Evolutionary conservation across 2,888 invertebrate genomes (phyloP), one percentile per base, ranked within the genome.

Genomic region (Plebejus melissa): DNA sequence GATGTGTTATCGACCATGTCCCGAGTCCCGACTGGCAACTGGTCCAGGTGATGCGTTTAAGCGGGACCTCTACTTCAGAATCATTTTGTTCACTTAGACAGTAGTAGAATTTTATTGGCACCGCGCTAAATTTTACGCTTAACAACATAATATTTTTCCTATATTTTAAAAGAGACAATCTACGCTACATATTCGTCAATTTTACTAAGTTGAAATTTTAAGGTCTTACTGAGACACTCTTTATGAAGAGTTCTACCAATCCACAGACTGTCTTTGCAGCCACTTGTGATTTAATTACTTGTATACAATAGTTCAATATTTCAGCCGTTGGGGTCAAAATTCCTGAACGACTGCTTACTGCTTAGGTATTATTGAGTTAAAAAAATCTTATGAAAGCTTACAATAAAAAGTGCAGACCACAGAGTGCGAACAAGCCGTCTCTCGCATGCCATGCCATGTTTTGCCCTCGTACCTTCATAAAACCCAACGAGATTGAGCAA

Each of bases 401-500:
- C 3, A 22, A 22, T 60, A 11, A 60, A 58, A 2, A 22, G 58
- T 57, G 57, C 57, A n/a, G 22, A 58, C 22, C 58, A 58, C 41
- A 85, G 84, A 86, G 83, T 85, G 82, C 85, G 84, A 86, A 89
- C 89, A 90, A 85, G 88, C 80, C 88, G 91, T 90, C 85, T 88
- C 89, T 90, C 90, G 91, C 90, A 91, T 91, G 89, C 88, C 22
- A 22, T 22, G 87, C 90, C 90, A 89, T 93, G 91, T 92, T 91
- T 92, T 90, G 92, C 92, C 87, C 88, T 88, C 87, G 90, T 91
- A 93, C 93, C 93, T 91, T 92, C 91, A 93, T 93, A 93, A 93
- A 93, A 93, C 86, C 90, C 90, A 93, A 93, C 93, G 86, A 92
- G 92, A 93, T 93, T 93, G 93, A 93, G 93, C 91, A 93, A 93